A percentile compares a stretch with the other conserved stretches of the same genome.
These are phyloP conservation scores for Uloborus diversus DNA, from an alignment of 1,140 invertebrate species.

Conservation along the genomic window DNA sequence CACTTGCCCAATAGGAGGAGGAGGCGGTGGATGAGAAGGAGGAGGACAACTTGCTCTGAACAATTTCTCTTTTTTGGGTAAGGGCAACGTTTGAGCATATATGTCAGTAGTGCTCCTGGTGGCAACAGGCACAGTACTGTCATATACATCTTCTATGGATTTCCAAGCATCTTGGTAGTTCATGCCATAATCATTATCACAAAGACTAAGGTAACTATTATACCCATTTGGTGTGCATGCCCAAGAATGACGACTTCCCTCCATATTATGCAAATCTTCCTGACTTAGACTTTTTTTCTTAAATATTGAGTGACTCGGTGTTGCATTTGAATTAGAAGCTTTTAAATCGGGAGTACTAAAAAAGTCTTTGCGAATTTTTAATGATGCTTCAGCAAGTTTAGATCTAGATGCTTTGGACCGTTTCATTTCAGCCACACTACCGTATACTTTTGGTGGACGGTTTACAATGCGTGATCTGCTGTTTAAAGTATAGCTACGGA, in stretches of 20 bases:
- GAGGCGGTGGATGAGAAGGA: conserved; percentile 75
- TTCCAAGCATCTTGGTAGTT: conserved; percentile 51
- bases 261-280: conserved; percentile 62
- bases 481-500: conserved; percentile 46
- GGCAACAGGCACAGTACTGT: conserved; percentile 18
- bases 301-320: not conserved
- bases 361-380: conserved; percentile 76
- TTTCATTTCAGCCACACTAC: conserved; percentile 96
- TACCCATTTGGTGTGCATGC: conserved; percentile 60
- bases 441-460: conserved; percentile 80
- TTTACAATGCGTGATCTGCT: conserved; percentile 2
- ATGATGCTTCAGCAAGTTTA: conserved; percentile 44
- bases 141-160: conserved; percentile 56
- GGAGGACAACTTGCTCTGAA: conserved; percentile 71
- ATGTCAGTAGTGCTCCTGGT: conserved; percentile 22
- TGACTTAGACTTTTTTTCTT: conserved; percentile 63
- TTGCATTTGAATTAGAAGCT: conserved; percentile 22
- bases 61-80: conserved; percentile 60
- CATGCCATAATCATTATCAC: conserved; percentile 45
- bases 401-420: conserved; percentile 69
- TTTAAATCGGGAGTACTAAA: conserved; percentile 86
- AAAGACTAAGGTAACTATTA: conserved; percentile 28
- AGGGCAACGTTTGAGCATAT: conserved; percentile 58
- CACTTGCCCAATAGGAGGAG: conserved; percentile 68
- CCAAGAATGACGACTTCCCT: conserved; percentile 63